phyloP scores from a whole-genome alignment of 2,113 vertebrate species.

The Myotis brandtii region DNA sequence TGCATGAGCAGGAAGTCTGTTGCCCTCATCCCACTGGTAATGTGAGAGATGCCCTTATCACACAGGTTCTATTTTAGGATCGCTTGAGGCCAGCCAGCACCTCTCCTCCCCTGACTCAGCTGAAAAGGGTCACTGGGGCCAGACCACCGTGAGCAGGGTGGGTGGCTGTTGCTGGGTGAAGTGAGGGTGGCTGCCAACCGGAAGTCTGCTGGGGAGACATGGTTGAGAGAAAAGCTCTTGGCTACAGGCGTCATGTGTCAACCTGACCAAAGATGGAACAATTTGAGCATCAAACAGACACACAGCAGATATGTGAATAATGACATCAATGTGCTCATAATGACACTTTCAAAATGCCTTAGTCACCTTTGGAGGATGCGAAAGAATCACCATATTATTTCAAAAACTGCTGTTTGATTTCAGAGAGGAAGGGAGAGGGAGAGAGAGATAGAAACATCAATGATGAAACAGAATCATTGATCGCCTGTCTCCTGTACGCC shows the following conservation, averaged over 20 bases:
- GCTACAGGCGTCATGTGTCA: not conserved
- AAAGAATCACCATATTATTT: not conserved
- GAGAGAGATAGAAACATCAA: too few relatives aligned
- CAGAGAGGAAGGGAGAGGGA: too few relatives aligned
- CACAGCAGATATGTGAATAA: not conserved
- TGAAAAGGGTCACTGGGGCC: not conserved
- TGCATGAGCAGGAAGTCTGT: not conserved
- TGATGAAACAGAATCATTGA: too few relatives aligned
- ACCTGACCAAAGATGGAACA: not conserved
- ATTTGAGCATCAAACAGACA: not conserved
- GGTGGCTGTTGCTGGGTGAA: not conserved
- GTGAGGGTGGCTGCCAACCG: not conserved
- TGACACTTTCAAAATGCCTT: not conserved
- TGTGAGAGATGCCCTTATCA: fast-evolving
- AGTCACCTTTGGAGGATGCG: not conserved
- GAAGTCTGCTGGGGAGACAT: not conserved
- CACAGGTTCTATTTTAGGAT: not conserved
- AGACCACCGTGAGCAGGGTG: not conserved
- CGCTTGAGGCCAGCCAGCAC: not conserved
- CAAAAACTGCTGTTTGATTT: not conserved
- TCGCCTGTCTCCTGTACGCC: too few relatives aligned
- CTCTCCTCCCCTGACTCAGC: too few relatives aligned
- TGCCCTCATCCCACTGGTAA: not conserved
- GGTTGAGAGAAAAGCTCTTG: not conserved
- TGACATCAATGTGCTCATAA: not conserved